phyloP scores from a whole-genome alignment of 2,888 invertebrate genomes.

The Tetanocera ferruginea region DNA sequence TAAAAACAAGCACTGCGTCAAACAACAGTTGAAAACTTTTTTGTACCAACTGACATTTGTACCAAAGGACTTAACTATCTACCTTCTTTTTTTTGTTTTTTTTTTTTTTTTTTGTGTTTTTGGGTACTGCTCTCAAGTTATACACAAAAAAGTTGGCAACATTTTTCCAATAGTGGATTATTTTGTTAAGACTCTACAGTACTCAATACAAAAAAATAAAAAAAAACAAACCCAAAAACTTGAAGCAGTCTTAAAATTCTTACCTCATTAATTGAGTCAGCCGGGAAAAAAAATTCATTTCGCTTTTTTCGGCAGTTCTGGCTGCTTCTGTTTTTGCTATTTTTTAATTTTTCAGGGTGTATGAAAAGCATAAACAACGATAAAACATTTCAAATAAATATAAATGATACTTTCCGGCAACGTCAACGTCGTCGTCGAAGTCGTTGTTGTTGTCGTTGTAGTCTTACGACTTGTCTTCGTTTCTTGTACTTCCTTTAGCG shows the following conservation, averaged over 20 bases:
- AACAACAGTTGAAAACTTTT: not conserved
- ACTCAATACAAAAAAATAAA: not conserved
- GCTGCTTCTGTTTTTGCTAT: not conserved
- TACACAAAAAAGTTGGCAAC: slow-evolving; percentile 23
- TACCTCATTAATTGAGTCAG: slow-evolving; percentile 61
- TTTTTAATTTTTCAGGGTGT: slow-evolving; percentile 10
- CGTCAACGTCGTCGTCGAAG: slow-evolving; percentile 35
- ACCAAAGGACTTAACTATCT: not conserved
- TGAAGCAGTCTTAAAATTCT: slow-evolving; percentile 39
- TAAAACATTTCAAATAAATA: slow-evolving; percentile 58
- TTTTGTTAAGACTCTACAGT: slow-evolving; percentile 18
- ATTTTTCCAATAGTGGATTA: slow-evolving; percentile 35
- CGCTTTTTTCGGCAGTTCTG: slow-evolving; percentile 44
- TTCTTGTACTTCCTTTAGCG: slow-evolving; percentile 41
- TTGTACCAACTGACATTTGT: slow-evolving; percentile 21
- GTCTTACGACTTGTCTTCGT: slow-evolving; percentile 26
- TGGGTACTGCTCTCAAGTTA: slow-evolving; percentile 5
- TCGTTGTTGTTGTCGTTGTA: slow-evolving; percentile 47
- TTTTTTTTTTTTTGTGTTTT: not conserved
- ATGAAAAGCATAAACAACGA: slow-evolving; percentile 44
- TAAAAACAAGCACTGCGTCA: not conserved
- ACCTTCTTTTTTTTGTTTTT: not conserved
- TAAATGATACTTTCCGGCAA: slow-evolving; percentile 53
- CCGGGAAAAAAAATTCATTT: slow-evolving; percentile 2
- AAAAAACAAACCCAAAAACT: not conserved